Base-by-base conservation (phyloP, 92 coral and sea anemone genomes). In the Bergia sp. region DNA sequence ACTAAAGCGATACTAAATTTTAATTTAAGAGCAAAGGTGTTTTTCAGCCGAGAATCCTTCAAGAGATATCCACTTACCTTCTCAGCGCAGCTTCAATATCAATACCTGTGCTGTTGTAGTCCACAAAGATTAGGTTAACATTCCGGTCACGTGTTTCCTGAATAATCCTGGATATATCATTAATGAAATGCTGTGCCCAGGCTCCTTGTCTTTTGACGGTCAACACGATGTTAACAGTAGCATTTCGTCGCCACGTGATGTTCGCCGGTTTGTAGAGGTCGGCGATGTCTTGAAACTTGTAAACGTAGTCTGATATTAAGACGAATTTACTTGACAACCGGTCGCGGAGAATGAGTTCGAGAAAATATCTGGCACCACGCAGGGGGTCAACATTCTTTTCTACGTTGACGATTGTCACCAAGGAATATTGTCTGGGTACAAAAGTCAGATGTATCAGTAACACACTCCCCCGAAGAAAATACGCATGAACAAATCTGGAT, bases 181-280 rank as follows among this genome's bases (percentile, higher is more conserved):
- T 76, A 41, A 96, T 74, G 77, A 94, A 96, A 80, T 96, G 92
- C 29, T 90, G 95, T 15, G 93, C 83, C 98, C 98, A 96, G 44
- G 80, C 87, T 10, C 98, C 98, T 66, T 96, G 98, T 91, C 79
- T 90, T 76, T 94, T 96, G 9, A 92, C 93, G 12, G 95, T 94
- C 43, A 96, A 40, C 37, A 96, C 88, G 21, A 91, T 92, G 65
- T 96, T 92, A 0, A 96, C 89, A 71, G 90, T 88, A 39, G 77
- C 92, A 53, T 88, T 88, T 9, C 95, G 91, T 18, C 76, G 47
- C 96, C 96, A 94, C 3, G 86, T 29, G 77, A 91, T 77, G 29
- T 88, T 89, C 3, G 55, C 80, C 53, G 94, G 96, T 40, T 85
- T 85, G 82, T 94, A 96, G 16, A 96, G 81, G 13, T 21, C 64